These are phyloP conservation scores for Phoenicopterus ruber DNA, from an alignment of 2,113 vertebrate species.

Conservation along the genomic window DNA sequence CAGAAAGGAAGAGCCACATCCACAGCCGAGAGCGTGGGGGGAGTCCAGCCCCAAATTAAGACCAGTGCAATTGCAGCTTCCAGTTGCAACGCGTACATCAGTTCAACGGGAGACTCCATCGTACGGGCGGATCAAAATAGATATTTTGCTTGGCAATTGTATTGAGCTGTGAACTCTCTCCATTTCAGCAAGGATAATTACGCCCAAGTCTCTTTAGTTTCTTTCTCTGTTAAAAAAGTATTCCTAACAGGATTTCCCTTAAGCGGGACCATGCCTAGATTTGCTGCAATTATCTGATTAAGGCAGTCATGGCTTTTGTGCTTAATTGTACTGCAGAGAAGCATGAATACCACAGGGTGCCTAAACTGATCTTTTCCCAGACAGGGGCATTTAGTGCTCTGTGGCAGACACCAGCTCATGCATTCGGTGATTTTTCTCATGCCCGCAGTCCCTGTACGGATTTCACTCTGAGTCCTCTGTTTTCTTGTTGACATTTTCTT, in stretches of 20 bases:
- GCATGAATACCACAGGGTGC: neutral
- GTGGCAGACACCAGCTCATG: neutral
- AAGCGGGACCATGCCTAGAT: neutral
- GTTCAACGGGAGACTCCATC: neutral
- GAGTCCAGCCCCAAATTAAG: neutral
- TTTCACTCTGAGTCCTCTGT: neutral
- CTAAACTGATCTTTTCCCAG: neutral
- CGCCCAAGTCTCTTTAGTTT: neutral
- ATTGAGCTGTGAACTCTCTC: neutral
- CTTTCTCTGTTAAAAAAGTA: neutral
- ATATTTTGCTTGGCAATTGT: neutral
- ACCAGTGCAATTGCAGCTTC: neutral
- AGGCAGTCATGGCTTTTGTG: neutral
- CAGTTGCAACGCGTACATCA: accelerated
- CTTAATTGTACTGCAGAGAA: neutral
- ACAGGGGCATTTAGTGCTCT: neutral
- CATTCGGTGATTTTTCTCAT: neutral
- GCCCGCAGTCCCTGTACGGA: neutral
- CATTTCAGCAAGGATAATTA: neutral
- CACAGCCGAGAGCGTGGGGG: neutral
- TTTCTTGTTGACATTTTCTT: neutral
- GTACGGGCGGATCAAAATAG: neutral
- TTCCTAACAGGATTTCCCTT: neutral
- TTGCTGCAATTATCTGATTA: conserved; percentile 1
- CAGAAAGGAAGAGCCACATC: neutral